These are phyloP conservation scores for Drosophila conformis DNA, from an alignment of 2,888 invertebrate genomes.

Conservation along the genomic window DNA sequence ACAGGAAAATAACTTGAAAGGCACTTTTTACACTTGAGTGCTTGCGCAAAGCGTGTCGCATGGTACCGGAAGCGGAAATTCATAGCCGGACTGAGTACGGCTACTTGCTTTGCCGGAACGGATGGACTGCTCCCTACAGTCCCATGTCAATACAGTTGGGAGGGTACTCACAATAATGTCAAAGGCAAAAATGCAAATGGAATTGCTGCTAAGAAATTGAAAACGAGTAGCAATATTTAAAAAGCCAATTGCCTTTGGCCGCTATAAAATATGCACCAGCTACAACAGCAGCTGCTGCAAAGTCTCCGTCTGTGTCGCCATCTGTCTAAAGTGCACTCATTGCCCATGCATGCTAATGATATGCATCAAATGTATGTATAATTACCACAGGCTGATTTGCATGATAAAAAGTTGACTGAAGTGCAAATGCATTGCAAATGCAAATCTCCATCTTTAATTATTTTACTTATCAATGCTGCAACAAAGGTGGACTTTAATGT, in stretches of 20 bases:
- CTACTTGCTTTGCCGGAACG: slow-evolving; percentile 62
- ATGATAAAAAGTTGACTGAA: slow-evolving; percentile 32
- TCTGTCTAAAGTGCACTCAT: slow-evolving; percentile 49
- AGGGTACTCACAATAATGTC: slow-evolving; percentile 49
- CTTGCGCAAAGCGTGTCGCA: slow-evolving; percentile 65
- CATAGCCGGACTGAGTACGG: slow-evolving; percentile 68
- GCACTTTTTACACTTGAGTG: slow-evolving; percentile 77
- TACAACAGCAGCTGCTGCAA: slow-evolving; percentile 17
- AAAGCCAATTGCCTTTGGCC: slow-evolving; percentile 52
- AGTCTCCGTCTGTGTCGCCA: slow-evolving; percentile 5
- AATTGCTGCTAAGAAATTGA: slow-evolving; percentile 66
- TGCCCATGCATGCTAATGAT: slow-evolving; percentile 67
- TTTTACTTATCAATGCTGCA: slow-evolving; percentile 48
- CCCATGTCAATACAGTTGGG: slow-evolving; percentile 65
- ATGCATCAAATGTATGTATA: slow-evolving; percentile 64
- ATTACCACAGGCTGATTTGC: slow-evolving; percentile 47
- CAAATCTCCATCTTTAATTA: slow-evolving; percentile 50
- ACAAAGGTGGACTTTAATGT: slow-evolving; percentile 10
- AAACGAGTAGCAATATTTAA: slow-evolving; percentile 68
- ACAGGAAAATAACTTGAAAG: slow-evolving; percentile 75
- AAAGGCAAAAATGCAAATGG: slow-evolving; percentile 70
- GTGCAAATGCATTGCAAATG: slow-evolving; percentile 28
- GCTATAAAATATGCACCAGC: slow-evolving; percentile 52
- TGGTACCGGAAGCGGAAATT: slow-evolving; percentile 77
- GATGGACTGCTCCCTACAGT: slow-evolving; percentile 40